Evolutionary conservation across 2,797 vertebrate genomes (phyloP).

Genomic region (Darevskia nairensis): DNA sequence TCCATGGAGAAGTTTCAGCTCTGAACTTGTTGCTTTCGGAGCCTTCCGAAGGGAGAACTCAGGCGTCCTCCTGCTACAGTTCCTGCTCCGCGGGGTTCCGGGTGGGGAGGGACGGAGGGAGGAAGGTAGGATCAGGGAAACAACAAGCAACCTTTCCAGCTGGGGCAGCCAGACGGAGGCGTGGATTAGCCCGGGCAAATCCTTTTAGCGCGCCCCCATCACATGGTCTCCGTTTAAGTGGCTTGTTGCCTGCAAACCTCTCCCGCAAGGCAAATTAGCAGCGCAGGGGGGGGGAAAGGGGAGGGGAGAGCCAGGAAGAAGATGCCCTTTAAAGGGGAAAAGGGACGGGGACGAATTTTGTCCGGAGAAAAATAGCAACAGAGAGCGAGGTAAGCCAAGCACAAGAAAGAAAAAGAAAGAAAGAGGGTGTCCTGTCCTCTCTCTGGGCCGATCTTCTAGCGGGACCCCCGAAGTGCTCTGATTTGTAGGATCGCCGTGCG

Average conservation of each 20-base stretch:
- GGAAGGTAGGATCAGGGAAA: too few relatives aligned
- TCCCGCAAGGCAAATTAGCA: neutral
- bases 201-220: conserved; percentile 6
- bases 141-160: neutral
- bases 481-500: neutral
- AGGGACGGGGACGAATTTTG: neutral
- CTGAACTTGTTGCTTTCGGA: neutral
- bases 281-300: neutral
- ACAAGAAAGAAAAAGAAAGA: too few relatives aligned
- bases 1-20: neutral
- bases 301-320: too few relatives aligned
- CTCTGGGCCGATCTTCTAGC: neutral
- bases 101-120: too few relatives aligned
- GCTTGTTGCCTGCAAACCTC: conserved; percentile 25
- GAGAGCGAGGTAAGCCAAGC: neutral
- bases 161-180: neutral
- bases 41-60: neutral
- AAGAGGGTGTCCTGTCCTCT: too few relatives aligned
- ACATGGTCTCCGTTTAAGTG: conserved; percentile 26
- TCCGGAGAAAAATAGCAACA: neutral
- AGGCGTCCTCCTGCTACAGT: neutral
- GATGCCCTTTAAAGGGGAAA: conserved; percentile 31
- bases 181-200: conserved; percentile 1
- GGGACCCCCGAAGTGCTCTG: neutral
- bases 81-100: neutral